Conservation (phyloP, 2,113 vertebrate genomes). For the Brachirus orientalis region DNA sequence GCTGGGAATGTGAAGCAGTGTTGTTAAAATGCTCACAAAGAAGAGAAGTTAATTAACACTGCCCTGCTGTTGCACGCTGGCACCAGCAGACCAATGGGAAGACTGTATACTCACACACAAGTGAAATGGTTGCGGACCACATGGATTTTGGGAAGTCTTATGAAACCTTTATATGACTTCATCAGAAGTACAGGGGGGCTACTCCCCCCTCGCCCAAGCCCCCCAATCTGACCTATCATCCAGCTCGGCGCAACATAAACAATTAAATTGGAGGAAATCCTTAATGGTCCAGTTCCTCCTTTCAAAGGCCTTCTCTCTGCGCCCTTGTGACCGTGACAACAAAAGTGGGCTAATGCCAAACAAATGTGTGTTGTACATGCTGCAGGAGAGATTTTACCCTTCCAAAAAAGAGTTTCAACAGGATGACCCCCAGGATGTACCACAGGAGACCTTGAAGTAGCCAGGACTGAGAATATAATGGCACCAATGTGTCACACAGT, state of each 20-base stretch:
- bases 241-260: constrained; percentile 62
- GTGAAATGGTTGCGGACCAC: constrained; percentile 52
- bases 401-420: constrained; percentile 29
- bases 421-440: constrained; percentile 11
- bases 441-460: constrained; percentile 9
- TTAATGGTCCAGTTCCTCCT: constrained; percentile 55
- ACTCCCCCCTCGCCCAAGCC: background rate
- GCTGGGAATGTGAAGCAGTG: constrained; percentile 66
- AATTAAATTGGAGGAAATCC: constrained; percentile 68
- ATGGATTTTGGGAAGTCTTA: constrained; percentile 58
- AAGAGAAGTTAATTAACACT: constrained; percentile 79
- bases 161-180: constrained; percentile 65
- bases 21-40: constrained; percentile 61
- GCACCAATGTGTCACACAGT: constrained; percentile 33
- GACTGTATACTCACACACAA: constrained; percentile 56
- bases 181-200: constrained; percentile 45
- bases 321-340: constrained; percentile 35
- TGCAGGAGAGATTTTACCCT: constrained; percentile 20
- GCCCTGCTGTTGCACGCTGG: constrained; percentile 51
- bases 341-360: constrained; percentile 48
- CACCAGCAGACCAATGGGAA: constrained; percentile 65
- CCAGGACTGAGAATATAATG: constrained; percentile 11
- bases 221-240: constrained; percentile 54
- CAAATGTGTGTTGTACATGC: constrained; percentile 24
- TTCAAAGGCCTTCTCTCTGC: constrained; percentile 43